phyloP scores from a whole-genome alignment of 2,888 invertebrate genomes.

The Tinea trinotella region DNA sequence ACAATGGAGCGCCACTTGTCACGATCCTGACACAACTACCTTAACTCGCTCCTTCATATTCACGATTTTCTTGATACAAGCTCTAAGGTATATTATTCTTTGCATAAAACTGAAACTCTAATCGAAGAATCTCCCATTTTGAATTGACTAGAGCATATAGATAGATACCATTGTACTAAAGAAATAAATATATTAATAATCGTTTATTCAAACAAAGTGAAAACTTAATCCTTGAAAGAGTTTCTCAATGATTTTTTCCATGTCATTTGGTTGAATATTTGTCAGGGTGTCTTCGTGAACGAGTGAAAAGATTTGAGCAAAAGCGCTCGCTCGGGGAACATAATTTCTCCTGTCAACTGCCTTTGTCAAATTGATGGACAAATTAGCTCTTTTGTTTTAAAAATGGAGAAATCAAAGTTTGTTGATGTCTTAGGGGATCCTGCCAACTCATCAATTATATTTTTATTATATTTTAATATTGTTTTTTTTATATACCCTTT shows the following conservation, averaged over 20 bases:
- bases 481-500: too few relatives aligned
- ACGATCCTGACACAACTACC: too few relatives aligned
- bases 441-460: background rate
- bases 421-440: background rate
- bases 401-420: slow-evolving; percentile 14
- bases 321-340: background rate
- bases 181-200: too few relatives aligned
- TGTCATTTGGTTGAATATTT: slow-evolving; percentile 12
- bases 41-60: too few relatives aligned
- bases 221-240: background rate
- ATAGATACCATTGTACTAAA: too few relatives aligned
- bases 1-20: too few relatives aligned
- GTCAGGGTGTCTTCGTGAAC: slow-evolving; percentile 12
- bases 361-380: slow-evolving; percentile 14
- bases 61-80: too few relatives aligned
- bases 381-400: slow-evolving; percentile 17
- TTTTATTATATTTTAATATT: background rate
- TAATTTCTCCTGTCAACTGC: slow-evolving; percentile 14
- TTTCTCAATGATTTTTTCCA: background rate
- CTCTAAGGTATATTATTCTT: too few relatives aligned
- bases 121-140: too few relatives aligned
- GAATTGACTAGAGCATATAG: too few relatives aligned
- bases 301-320: slow-evolving; percentile 11
- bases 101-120: too few relatives aligned
- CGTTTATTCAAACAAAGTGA: background rate